Evolutionary conservation across 2,113 vertebrate species (phyloP), one percentile per base, ranked within the genome.

Genomic region (Neogale vison): DNA sequence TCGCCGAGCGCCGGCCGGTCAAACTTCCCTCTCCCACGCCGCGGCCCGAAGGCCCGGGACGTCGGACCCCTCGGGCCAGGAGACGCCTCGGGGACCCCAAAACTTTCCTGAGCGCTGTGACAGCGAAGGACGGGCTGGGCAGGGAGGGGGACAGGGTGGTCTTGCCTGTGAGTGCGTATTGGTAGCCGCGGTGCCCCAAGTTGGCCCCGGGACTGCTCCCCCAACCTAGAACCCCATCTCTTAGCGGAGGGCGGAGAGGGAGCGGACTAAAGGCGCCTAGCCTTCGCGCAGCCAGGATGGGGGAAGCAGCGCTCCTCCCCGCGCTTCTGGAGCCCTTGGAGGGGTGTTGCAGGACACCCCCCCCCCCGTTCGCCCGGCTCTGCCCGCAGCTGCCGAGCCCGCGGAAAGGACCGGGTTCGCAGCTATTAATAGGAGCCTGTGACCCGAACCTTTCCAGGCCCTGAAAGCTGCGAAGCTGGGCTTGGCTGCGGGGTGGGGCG

Each of bases 1-100:
- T 74, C 52, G 72, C 69, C 8, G 29, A 89, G 74, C 96, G 76
- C 59, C 2, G 36, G 91, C 93, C 7, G 21, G 93, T 85, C 87
- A 96, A 97, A 98, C 96, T 98, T 98, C 95, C 96, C 72, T 96
- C 87, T 87, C 50, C 15, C 61, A 69, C 55, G 91, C 72, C n/a
- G 20, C 14, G 72, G 81, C 59, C 67, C 9, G 6, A 17, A 84
- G 71, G 39, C 52, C 17, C 59, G 3, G 79, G 63, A 79, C 79
- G 82, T 39, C 18, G 55, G 45, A 92, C 88, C 85, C 88, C 71
- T 83, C 20, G 12, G 82, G 82, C 86, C 92, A n/a, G 82, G 82
- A 67, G 90, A 86, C 61, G 55, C 88, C 31, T 1, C 23, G 31
- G 82, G 47, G 82, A 95, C 96, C 96, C 97, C 65, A 42, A 97